phyloP scores from a whole-genome alignment of 2,797 vertebrate species.

The Spheniscus humboldti region DNA sequence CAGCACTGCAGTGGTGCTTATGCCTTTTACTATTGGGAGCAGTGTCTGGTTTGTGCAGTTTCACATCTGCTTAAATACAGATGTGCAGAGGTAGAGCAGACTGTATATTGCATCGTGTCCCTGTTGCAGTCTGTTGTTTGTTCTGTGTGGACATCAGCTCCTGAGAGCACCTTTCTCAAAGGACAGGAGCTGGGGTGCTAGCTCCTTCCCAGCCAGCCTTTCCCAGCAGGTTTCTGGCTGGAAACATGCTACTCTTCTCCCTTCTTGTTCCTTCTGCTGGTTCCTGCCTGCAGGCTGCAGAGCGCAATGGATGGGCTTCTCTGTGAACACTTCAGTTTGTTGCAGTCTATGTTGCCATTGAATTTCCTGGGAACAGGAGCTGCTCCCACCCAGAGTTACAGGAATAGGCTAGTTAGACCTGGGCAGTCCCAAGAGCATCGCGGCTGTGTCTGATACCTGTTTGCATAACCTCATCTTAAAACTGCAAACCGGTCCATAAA shows the following conservation, averaged over 20 bases:
- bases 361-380: background rate
- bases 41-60: background rate
- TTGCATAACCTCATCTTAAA: background rate
- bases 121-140: background rate
- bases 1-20: background rate
- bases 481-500: background rate
- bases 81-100: background rate
- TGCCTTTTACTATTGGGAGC: rapidly evolving
- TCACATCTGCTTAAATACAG: background rate
- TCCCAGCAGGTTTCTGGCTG: background rate
- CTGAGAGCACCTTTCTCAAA: background rate
- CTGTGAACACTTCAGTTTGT: rapidly evolving
- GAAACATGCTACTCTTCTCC: background rate
- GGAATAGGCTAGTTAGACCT: background rate
- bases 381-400: background rate
- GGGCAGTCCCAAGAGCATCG: rapidly evolving
- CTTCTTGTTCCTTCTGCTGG: background rate
- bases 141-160: background rate
- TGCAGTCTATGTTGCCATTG: rapidly evolving
- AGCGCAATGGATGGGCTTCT: background rate
- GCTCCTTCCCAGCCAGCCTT: background rate
- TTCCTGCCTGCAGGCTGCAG: background rate
- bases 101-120: rapidly evolving
- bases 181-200: background rate
- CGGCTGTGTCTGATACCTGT: background rate